These are phyloP conservation scores for Plagiodera versicolora DNA, from an alignment of 2,888 invertebrate species.

Conservation along the genomic window DNA sequence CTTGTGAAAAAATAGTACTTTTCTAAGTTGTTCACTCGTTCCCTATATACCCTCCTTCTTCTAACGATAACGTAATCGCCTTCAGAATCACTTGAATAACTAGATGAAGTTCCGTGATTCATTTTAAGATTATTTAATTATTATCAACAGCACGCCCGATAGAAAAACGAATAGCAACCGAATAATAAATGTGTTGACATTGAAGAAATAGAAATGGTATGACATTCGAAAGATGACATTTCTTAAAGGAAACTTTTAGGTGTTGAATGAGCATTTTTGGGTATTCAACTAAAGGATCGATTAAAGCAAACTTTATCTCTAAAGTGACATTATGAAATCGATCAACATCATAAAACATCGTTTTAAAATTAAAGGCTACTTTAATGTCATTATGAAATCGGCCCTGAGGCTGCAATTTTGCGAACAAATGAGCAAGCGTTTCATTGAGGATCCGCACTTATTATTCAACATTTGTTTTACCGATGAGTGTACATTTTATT, in stretches of 20 bases:
- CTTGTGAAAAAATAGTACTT: background rate
- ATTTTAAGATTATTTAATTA: background rate
- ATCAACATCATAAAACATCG: background rate
- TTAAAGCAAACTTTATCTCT: background rate
- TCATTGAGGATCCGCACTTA: too few relatives aligned
- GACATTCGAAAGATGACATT: too few relatives aligned
- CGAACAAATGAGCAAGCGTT: too few relatives aligned
- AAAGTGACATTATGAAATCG: background rate
- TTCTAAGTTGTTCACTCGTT: background rate
- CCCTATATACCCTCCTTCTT: background rate
- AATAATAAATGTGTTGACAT: too few relatives aligned
- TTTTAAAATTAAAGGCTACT: background rate
- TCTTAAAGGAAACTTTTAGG: too few relatives aligned
- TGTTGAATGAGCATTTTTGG: background rate
- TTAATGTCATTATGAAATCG: background rate
- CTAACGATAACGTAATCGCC: background rate
- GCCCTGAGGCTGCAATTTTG: too few relatives aligned
- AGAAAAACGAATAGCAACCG: too few relatives aligned
- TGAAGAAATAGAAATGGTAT: too few relatives aligned
- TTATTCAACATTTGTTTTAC: too few relatives aligned
- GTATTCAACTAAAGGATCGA: background rate
- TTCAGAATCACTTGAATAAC: background rate
- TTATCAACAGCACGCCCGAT: too few relatives aligned
- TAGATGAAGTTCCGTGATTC: background rate
- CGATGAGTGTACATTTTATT: too few relatives aligned